Base-by-base conservation (phyloP, 2,888 invertebrate species). In the Gastracanthus pulcherrimus region DNA sequence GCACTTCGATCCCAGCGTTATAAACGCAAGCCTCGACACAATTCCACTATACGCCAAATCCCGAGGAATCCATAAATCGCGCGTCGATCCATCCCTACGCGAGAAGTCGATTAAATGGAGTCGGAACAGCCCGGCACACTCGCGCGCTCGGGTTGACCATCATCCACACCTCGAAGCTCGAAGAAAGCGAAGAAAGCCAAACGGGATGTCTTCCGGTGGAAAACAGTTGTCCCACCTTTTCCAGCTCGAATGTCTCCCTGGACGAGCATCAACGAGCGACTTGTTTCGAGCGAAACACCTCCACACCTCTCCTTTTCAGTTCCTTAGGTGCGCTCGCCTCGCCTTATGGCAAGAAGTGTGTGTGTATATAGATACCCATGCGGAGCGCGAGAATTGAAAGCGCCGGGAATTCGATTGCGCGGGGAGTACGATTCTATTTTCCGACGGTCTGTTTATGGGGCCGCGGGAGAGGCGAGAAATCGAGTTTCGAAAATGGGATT, bases 21-120 rank as follows among this genome's bases (percentile, higher is more conserved):
- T 91, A 91, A 91, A 90, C 89, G n/a, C n/a, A 90, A 90, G 90
- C 90, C 90, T n/a, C n/a, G n/a, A n/a, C n/a, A n/a, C n/a, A 90
- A 90, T 91, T 90, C 90, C 89, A 86, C 85, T 82, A n/a, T n/a
- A n/a, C 80, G 80, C 78, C 87, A 86, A 88, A 88, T 90, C 90
- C 90, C 90, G 84, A 85, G 89, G 88, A 91, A 91, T 91, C 90
- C 86, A 91, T 91, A 91, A 91, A 91, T 91, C 87, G 81, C 82
- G 66, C 19, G 1, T 0, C 34, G 23, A 45, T 36, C 45, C 67
- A 29, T 9, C 71, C 78, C 79, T 69, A 80, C 75, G 84, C 76
- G 84, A 76, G 77, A 83, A 84, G 84, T 84, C 87, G 87, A 87
- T 88, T 87, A 87, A 88, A 84, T 84, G 86, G 85, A 86, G n/a